Evolutionary conservation across 2,797 vertebrate genomes (phyloP).

Genomic region (Vespertilio murinus): DNA sequence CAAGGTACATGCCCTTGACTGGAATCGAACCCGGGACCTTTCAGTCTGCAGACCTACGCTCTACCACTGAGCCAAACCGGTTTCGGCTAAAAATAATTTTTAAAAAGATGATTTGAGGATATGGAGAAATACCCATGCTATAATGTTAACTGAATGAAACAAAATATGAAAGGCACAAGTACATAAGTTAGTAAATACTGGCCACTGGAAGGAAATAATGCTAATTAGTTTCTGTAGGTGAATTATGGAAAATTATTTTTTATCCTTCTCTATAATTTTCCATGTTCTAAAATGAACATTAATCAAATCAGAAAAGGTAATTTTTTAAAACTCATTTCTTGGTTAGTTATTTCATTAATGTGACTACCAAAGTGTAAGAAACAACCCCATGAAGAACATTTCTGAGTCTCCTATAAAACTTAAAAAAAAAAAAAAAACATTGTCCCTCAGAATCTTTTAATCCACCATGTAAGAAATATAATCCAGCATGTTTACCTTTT

Average conservation of each 20-base stretch:
- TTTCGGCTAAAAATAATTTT: too few species aligned
- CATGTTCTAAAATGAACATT: slow-evolving; percentile 33
- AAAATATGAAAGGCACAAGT: slow-evolving; percentile 30
- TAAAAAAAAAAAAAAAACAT: not conserved
- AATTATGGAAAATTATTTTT: slow-evolving; percentile 44
- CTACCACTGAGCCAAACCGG: too few species aligned
- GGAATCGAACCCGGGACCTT: too few species aligned
- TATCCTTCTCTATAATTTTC: slow-evolving; percentile 6
- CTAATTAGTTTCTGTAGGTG: slow-evolving; percentile 39
- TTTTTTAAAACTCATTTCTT: slow-evolving; percentile 3
- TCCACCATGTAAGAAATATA: not conserved
- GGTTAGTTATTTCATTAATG: slow-evolving; percentile 29
- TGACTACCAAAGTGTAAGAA: slow-evolving; percentile 34
- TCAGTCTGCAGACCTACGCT: too few species aligned
- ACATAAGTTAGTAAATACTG: slow-evolving; percentile 8
- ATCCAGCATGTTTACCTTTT: slow-evolving; percentile 23
- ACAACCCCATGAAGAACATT: not conserved
- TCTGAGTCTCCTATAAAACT: slow-evolving; percentile 17
- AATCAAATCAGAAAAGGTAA: not conserved
- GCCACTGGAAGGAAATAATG: slow-evolving; percentile 16
- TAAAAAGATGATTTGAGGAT: not conserved
- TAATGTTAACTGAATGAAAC: slow-evolving; percentile 21
- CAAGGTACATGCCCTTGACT: too few species aligned
- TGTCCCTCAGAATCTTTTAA: not conserved
- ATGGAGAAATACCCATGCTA: not conserved